Conservation (phyloP, 2,797 vertebrate genomes). For the Mallotus villosus region DNA sequence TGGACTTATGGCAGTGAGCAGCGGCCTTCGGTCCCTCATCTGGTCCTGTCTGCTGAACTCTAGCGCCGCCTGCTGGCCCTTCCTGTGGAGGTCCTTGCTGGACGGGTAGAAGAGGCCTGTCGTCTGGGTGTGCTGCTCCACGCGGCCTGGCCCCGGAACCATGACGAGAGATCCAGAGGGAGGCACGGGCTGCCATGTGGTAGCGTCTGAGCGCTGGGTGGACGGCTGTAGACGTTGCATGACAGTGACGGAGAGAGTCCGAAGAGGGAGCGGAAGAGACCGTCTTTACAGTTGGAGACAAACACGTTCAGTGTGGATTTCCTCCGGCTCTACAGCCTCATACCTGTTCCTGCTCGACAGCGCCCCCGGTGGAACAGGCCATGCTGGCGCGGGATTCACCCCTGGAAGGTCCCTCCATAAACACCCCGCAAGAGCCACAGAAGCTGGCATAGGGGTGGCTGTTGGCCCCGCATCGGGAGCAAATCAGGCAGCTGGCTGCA, state of each 20-base stretch:
- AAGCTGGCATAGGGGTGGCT: constrained; percentile 74
- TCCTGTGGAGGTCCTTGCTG: constrained; percentile 74
- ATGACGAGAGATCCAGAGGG: constrained; percentile 29
- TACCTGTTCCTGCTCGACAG: constrained; percentile 58
- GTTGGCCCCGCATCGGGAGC: constrained; percentile 79
- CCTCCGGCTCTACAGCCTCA: not conserved
- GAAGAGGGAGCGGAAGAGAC: no score
- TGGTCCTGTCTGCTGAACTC: constrained; percentile 71
- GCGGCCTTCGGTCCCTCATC: constrained; percentile 74
- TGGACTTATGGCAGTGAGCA: constrained; percentile 86
- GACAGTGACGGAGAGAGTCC: not conserved
- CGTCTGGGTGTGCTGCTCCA: constrained; percentile 83
- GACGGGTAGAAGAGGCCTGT: constrained; percentile 89
- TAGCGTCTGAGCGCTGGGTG: constrained; percentile 7
- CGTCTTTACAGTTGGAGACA: not conserved
- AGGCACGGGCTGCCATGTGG: constrained; percentile 64
- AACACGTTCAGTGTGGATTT: no score
- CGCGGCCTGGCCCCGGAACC: constrained; percentile 38
- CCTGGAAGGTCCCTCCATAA: constrained; percentile 11
- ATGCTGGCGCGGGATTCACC: constrained; percentile 15
- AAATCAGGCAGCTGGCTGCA: constrained; percentile 66
- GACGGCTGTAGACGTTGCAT: constrained; percentile 33
- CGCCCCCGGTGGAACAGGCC: constrained; percentile 28
- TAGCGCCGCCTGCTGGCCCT: constrained; percentile 68
- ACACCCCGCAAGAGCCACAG: constrained; percentile 78